Base-by-base conservation (phyloP, 92 coral and sea anemone species). In the Palythoa heliodiscus region DNA sequence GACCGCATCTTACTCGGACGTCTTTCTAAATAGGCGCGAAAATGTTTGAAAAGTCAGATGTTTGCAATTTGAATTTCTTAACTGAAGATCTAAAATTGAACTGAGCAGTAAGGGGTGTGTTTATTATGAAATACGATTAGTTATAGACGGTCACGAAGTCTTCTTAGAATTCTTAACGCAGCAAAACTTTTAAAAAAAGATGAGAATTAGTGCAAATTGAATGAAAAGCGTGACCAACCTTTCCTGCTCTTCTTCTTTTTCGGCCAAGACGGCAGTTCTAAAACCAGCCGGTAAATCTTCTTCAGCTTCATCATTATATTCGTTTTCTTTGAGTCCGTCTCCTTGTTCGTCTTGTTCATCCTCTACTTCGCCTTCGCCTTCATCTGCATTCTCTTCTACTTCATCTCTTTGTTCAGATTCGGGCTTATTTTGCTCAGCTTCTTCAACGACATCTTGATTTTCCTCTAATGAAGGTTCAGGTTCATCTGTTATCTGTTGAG, bases 171-270 rank as follows among this genome's bases (percentile, higher is more conserved):
- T 14, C 23, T 64, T 12, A 43, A 48, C 73, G 14, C 61, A 47
- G 52, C 74, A 23, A 23, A 66, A 76, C 48, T 76, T 80, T 12
- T 24, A 80, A 6, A 54, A 10, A 66, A 22, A 67, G 22, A 25
- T 11, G 20, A 22, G 23, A 23, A 14, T 47, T 16, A 43, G 53
- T 57, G 4, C 57, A 1, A 54, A 47, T 22, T 80, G 47, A 69
- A 25, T 37, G 2, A 69, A 25, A 69, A 63, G 61, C 66, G 43
- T 50, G 53, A 80, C 13, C 55, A 47, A 80, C 84, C 84, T 80
- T 63, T 80, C 84, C 11, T 66, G 75, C 10, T 66, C 84, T 7
- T 80, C 84, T 50, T 80, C 84, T 80, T 80, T 80, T 70, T 80
- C 84, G 9, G 84, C 84, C 15, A 80, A 52, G 48, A 53, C 84